Base-by-base conservation (phyloP, 2,888 invertebrate genomes). In the Corythucha ciliata region DNA sequence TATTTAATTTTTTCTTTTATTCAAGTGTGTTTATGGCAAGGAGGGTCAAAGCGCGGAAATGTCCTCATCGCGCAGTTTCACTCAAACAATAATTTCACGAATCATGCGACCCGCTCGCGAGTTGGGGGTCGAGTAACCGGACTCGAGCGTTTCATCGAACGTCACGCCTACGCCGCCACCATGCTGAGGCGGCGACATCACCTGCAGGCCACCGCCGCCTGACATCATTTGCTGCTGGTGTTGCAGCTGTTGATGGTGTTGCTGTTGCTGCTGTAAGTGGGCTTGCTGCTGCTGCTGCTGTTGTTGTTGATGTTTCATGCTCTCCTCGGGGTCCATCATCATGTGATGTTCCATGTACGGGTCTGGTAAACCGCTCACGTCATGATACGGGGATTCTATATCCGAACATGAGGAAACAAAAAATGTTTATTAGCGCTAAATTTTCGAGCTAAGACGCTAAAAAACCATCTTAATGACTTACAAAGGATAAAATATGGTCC, bases 81-180 rank as follows among this genome's bases (percentile, higher is more conserved):
- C 67, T 79, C 77, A 86, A 66, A 92, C 92, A 70, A 92, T 92
- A 70, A 92, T 92, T 73, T 92, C 92, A 63, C 91, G 80, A 66
- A 92, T 91, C 70, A 92, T 90, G 67, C 92, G 77, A 62, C 91
- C 80, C 66, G 87, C 86, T 67, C 91, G 80, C 64, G 90, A 89
- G 73, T 91, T 91, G 57, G 91, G 91, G 61, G 92, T 91, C 59
- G 91, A 91, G 71, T 91, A 91, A 48, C 91, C 92, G 57, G 89
- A 89, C 72, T 91, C 92, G 47, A 90, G 77, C 63, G 88, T 89
- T 73, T 91, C 91, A 72, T 92, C 91, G 72, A 91, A 91, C 67
- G 86, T 85, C 62, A 90, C 78, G n/a, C n/a, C n/a, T n/a, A n/a
- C n/a, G n/a, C n/a, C n/a, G n/a, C n/a, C n/a, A n/a, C n/a, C n/a